Evolutionary conservation across 2,888 invertebrate genomes (phyloP).

Genomic region (Quadroppia sp.): DNA sequence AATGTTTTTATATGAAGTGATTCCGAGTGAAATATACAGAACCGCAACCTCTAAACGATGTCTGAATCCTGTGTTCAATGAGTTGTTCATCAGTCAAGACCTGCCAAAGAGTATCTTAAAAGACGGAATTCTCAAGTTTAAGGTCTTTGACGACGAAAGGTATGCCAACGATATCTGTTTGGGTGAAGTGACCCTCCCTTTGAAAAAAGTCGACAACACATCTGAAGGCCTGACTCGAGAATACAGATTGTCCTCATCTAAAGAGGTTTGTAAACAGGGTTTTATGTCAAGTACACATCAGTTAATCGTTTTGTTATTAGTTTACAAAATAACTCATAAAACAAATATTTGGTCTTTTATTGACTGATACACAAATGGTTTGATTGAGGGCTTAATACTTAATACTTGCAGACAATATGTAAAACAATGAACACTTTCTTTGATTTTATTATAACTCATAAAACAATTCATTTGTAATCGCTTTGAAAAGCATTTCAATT

Average conservation of each 20-base stretch:
- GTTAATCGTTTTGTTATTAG: neutral
- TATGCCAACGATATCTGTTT: conserved; percentile 44
- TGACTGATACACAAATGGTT: neutral
- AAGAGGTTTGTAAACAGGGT: conserved; percentile 23
- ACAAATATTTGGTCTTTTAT: neutral
- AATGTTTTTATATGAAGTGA: conserved; percentile 6
- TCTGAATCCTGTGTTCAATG: conserved; percentile 39
- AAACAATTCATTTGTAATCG: no score
- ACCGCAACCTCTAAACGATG: conserved; percentile 40
- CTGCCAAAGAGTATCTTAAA: conserved; percentile 41
- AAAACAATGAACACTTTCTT: no score
- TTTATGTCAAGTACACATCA: neutral
- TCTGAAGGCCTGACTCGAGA: neutral
- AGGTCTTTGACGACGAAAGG: conserved; percentile 42
- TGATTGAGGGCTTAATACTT: no score
- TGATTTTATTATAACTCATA: no score
- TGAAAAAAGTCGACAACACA: conserved; percentile 39
- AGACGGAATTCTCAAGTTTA: conserved; percentile 39
- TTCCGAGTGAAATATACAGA: conserved; percentile 40
- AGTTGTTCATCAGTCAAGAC: conserved; percentile 32
- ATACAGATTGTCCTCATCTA: neutral
- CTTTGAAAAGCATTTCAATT: no score
- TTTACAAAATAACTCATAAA: neutral
- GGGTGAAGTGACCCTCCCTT: conserved; percentile 40
- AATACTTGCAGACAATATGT: no score